Evolutionary conservation across 1,140 invertebrate genomes (phyloP).

Genomic region (Tetramorium simillimum): DNA sequence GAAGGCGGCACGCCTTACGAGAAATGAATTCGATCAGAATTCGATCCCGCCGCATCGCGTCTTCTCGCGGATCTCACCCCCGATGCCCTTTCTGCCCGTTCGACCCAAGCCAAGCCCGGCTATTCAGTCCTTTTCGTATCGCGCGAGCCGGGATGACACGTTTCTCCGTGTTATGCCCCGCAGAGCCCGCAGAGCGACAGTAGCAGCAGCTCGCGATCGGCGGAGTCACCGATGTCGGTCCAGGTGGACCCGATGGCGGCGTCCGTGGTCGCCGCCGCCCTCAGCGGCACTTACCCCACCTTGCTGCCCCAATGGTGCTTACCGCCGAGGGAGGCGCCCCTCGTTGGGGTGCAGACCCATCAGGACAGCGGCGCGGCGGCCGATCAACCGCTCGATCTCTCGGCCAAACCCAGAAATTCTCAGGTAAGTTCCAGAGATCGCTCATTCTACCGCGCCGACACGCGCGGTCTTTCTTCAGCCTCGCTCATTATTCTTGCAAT

Average conservation of each 20-base stretch:
- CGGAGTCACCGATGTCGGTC: constrained; percentile 85
- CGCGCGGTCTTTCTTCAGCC: not conserved
- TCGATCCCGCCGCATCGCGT: constrained; percentile 55
- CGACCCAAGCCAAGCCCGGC: constrained; percentile 53
- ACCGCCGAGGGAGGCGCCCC: constrained; percentile 83
- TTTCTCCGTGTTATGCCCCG: constrained; percentile 64
- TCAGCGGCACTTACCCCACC: constrained; percentile 86
- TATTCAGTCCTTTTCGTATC: constrained; percentile 13
- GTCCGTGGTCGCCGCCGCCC: constrained; percentile 88
- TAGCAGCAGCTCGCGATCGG: constrained; percentile 85
- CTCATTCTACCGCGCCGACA: not conserved
- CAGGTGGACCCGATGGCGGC: constrained; percentile 87
- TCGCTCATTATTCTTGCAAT: constrained; percentile 19
- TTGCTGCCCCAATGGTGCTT: constrained; percentile 87
- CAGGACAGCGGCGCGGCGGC: constrained; percentile 84
- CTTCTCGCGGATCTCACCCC: constrained; percentile 33
- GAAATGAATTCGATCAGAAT: constrained; percentile 66
- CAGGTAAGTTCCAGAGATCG: constrained; percentile 77
- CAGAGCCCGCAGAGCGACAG: constrained; percentile 85
- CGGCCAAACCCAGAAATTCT: constrained; percentile 88
- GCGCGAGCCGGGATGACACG: constrained; percentile 63
- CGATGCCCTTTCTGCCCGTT: constrained; percentile 52
- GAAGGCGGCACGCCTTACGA: constrained; percentile 27
- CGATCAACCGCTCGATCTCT: constrained; percentile 92
- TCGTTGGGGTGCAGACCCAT: constrained; percentile 84